These are phyloP conservation scores for Leptarthrus brevirostris DNA, from an alignment of 2,888 invertebrate genomes.

Conservation along the genomic window DNA sequence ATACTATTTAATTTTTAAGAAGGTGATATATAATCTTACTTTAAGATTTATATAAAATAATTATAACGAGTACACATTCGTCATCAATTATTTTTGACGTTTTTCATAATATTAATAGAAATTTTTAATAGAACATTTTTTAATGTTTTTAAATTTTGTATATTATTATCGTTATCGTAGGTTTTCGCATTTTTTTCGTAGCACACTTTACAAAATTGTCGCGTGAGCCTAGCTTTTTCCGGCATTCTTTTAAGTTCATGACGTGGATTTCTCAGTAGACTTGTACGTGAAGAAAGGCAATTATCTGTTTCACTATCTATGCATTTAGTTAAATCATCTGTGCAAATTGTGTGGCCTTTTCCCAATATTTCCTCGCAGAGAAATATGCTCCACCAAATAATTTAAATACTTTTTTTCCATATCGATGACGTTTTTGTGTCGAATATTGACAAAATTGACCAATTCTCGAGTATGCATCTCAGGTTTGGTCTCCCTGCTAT, in stretches of 20 bases:
- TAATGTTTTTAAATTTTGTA: no score
- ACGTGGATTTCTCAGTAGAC: slow-evolving; percentile 44
- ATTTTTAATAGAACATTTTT: no score
- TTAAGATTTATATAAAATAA: no score
- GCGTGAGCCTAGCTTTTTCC: slow-evolving; percentile 48
- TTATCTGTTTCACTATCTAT: slow-evolving; percentile 45
- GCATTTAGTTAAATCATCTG: slow-evolving; percentile 47
- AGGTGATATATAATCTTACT: no score
- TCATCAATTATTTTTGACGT: no score
- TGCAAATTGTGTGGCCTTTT: slow-evolving; percentile 38
- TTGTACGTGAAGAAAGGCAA: slow-evolving; percentile 46
- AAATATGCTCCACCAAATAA: slow-evolving; percentile 36
- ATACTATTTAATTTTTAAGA: no score
- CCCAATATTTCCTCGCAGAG: slow-evolving; percentile 39
- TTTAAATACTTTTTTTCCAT: slow-evolving; percentile 42
- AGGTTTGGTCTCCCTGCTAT: no score
- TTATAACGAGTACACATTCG: no score
- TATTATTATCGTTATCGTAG: no score
- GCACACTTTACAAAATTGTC: slow-evolving; percentile 48
- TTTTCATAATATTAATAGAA: no score
- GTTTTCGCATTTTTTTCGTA: slow-evolving; percentile 44
- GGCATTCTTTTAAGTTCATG: slow-evolving; percentile 45
- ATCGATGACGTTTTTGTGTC: slow-evolving; percentile 45
- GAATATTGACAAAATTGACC: slow-evolving; percentile 33
- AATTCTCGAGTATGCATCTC: no score